A percentile compares a stretch with the other conserved stretches of the same genome.
Evolutionary conservation across 2,113 vertebrate species (phyloP).

Genomic region (Rousettus leschenaultii): DNA sequence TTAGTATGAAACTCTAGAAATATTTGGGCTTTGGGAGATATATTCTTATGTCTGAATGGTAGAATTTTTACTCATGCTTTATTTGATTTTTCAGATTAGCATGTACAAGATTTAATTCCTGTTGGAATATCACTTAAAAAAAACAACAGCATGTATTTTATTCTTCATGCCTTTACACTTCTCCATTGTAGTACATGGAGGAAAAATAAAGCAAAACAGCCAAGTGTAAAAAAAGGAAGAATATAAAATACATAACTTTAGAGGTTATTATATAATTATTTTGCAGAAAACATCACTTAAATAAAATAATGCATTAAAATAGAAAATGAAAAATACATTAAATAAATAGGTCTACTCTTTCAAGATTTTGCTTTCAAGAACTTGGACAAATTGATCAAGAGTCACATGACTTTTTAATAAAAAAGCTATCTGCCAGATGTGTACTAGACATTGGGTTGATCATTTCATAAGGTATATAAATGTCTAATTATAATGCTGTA

Average conservation of each 20-base stretch:
- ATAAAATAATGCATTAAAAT: constrained; percentile 2
- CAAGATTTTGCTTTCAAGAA: constrained; percentile 12
- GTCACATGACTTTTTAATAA: not conserved
- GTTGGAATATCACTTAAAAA: not conserved
- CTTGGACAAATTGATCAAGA: not conserved
- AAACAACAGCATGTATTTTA: not conserved
- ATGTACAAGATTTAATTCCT: not conserved
- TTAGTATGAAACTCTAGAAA: not conserved
- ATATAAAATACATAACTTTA: not conserved
- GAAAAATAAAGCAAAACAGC: constrained; percentile 11
- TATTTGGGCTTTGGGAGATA: not conserved
- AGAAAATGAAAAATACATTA: not conserved
- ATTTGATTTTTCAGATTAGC: not conserved
- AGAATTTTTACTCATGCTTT: not conserved
- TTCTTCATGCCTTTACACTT: not conserved
- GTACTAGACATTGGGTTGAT: not conserved
- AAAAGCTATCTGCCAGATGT: not conserved
- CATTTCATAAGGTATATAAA: not conserved
- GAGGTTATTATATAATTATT: not conserved
- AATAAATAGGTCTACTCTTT: not conserved
- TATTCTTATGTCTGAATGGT: not conserved
- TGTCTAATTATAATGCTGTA: not conserved
- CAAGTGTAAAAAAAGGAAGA: not conserved
- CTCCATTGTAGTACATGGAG: not conserved
- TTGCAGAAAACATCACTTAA: not conserved